phyloP scores from a whole-genome alignment of 2,797 vertebrate species.

The Phataginus tricuspis region DNA sequence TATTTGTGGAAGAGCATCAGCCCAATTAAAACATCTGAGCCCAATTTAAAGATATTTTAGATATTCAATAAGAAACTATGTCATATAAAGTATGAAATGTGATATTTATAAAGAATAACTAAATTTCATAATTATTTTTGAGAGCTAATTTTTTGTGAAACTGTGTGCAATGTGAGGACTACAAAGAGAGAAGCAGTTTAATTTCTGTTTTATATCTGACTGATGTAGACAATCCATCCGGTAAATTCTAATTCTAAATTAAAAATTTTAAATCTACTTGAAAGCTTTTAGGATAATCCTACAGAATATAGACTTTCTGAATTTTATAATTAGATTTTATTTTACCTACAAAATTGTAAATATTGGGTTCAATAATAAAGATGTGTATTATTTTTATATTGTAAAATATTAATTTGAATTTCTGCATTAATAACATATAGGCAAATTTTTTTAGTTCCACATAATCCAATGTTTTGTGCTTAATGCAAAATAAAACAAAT shows the following conservation, averaged over 20 bases:
- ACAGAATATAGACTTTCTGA: not conserved
- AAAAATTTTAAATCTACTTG: not conserved
- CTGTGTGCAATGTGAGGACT: not conserved
- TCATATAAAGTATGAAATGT: not conserved
- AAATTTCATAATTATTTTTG: not conserved
- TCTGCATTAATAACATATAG: not conserved
- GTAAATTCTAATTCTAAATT: not conserved
- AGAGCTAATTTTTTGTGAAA: not conserved
- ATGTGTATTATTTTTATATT: not conserved
- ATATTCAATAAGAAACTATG: not conserved
- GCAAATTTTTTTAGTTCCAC: not conserved
- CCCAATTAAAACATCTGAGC: not conserved
- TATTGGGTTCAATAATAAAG: not conserved
- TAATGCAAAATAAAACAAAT: not conserved
- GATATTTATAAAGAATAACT: not conserved
- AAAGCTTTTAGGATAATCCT: not conserved
- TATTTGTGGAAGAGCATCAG: not conserved
- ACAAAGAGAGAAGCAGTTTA: not conserved
- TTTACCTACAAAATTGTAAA: not conserved
- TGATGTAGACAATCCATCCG: not conserved
- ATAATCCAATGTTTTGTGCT: not conserved
- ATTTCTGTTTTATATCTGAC: not conserved
- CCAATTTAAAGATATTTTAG: not conserved
- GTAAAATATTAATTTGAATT: constrained; percentile 14
- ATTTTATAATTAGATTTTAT: not conserved